These are phyloP conservation scores for Antennarius striatus DNA, from an alignment of 2,113 vertebrate genomes.

Conservation along the genomic window DNA sequence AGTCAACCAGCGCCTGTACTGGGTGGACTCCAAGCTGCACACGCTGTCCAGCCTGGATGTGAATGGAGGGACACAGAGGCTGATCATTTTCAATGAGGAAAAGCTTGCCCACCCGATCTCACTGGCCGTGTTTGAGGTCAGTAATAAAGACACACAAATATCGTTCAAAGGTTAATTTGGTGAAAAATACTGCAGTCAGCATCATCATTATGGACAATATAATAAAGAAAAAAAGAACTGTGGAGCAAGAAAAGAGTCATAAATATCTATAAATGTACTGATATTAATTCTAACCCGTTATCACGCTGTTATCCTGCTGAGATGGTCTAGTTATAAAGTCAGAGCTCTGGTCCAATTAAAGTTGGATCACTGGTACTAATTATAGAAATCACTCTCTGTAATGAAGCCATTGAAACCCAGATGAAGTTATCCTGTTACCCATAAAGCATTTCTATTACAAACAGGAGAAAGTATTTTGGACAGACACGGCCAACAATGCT, in stretches of 20 bases:
- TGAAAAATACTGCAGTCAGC: background rate
- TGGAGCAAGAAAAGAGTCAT: too few relatives aligned
- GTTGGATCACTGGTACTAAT: too few relatives aligned
- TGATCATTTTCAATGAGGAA: conserved; percentile 66
- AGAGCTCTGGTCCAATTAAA: too few relatives aligned
- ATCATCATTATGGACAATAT: background rate
- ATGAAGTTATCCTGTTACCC: background rate
- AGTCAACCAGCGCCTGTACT: conserved; percentile 85
- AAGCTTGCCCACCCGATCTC: conserved; percentile 82
- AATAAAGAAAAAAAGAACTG: too few relatives aligned
- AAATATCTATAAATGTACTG: too few relatives aligned
- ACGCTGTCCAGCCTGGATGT: conserved; percentile 85
- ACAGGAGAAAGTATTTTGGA: conserved; percentile 91
- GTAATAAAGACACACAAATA: conserved; percentile 3
- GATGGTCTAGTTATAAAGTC: too few relatives aligned
- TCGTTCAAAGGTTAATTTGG: too few relatives aligned
- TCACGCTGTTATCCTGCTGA: too few relatives aligned
- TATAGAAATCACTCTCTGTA: too few relatives aligned
- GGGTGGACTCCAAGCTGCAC: conserved; percentile 91
- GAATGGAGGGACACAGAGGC: conserved; percentile 78
- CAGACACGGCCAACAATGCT: conserved; percentile 74
- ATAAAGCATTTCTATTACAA: conserved; percentile 4
- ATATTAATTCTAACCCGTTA: too few relatives aligned
- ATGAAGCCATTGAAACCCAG: too few relatives aligned
- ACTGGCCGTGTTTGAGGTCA: conserved; percentile 87